Evolutionary conservation across 2,113 vertebrate genomes (phyloP), one percentile per base, ranked within the genome.

Genomic region (Cyrtonyx montezumae): DNA sequence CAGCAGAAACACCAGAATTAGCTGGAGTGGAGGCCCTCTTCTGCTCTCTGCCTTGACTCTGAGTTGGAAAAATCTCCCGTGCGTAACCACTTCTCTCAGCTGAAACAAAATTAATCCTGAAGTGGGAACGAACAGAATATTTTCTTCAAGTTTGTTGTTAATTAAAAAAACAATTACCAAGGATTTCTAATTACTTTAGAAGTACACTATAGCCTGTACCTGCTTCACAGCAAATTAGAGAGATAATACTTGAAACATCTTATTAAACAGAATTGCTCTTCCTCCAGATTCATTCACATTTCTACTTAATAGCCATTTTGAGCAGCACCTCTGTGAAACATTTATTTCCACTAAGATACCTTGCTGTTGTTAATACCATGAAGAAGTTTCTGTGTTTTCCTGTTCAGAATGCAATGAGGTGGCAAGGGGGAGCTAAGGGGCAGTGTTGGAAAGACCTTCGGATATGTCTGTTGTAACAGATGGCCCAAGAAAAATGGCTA

Each of bases 131-230:
- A 82, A 45, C 58, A 69, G 84, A 49, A 8, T 28, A 88, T 91
- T 75, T 77, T 37, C 67, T 91, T 75, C 46, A 93, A 94, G 91
- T 93, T 96, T 97, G 91, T 96, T 97, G 85, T 97, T 97, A 98
- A 97, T 97, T 97, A 96, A 97, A 97, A 97, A 97, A 97, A 56
- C 84, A 95, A 97, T 97, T 97, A 96, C 73, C 34, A 71, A 90
- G 73, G 78, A 94, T 95, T 97, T 97, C 94, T 97, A 97, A 97
- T 97, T 97, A 97, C 91, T 97, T 97, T 96, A 62, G 93, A 94
- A 96, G 79, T 96, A 95, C 70, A 93, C 45, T 95, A 91, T 94
- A 91, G 83, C 67, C 77, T 90, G 58, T 97, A 96, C 66, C 77
- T 79, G 55, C 91, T 97, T 48, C 92, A 96, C 49, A 90, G 88